These are phyloP conservation scores for Aphelinus certus DNA, from an alignment of 1,140 invertebrate species.

Conservation along the genomic window DNA sequence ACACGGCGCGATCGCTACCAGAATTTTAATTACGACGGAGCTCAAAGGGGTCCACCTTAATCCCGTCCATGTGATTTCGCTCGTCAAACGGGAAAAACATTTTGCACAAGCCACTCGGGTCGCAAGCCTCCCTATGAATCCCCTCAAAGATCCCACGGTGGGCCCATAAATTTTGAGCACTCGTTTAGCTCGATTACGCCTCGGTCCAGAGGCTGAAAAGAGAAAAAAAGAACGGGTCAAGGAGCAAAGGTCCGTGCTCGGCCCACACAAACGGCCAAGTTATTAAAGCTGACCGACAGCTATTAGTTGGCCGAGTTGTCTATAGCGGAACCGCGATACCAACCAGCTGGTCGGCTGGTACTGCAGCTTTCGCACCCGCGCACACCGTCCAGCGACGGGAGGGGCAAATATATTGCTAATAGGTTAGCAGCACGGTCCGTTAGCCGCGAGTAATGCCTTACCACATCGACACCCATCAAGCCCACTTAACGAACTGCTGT, in stretches of 20 bases:
- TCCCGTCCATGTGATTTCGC: too few species aligned
- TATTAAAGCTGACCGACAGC: conserved; percentile 37
- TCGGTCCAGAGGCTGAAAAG: too few species aligned
- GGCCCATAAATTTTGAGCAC: not conserved
- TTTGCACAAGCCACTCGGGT: too few species aligned
- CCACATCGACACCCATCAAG: conserved; percentile 53
- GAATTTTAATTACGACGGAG: too few species aligned
- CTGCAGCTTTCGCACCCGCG: not conserved
- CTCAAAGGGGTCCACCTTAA: too few species aligned
- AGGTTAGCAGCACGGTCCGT: conserved; percentile 55
- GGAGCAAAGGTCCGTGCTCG: not conserved
- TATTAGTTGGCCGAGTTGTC: conserved; percentile 29
- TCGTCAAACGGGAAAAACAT: too few species aligned
- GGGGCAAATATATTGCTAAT: conserved; percentile 60
- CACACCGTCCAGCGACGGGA: not conserved
- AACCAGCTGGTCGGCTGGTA: not conserved
- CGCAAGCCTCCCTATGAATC: not conserved
- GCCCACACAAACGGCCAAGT: not conserved
- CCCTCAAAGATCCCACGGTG: too few species aligned
- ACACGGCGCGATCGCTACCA: too few species aligned
- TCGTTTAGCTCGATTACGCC: conserved; percentile 14
- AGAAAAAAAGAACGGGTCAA: too few species aligned
- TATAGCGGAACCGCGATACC: not conserved
- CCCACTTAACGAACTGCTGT: conserved; percentile 50
- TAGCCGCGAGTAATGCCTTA: conserved; percentile 56